Base-by-base conservation (phyloP, 2,797 vertebrate genomes). In the Lithobates pipiens region DNA sequence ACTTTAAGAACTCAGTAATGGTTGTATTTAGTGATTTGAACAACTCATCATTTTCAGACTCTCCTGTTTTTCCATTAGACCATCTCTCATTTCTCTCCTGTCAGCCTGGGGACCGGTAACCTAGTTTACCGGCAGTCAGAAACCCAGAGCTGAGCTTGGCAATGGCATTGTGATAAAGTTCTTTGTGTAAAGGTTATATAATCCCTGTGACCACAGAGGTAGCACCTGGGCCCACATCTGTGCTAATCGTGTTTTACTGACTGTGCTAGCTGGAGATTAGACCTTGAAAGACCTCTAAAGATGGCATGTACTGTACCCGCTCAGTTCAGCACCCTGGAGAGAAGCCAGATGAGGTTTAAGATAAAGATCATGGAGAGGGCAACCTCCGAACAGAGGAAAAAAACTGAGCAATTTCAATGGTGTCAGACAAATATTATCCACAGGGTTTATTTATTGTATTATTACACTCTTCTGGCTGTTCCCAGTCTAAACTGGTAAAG, bases 261-360 rank as follows among this genome's bases (percentile, higher is more conserved):
- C 34, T 16, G 79, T 82, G 18, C 71, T 39, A 50, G 65, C 65
- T 63, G 76, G 69, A 54, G 65, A 84, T 84, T 77, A 77, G 67
- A 77, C 82, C 75, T 69, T 77, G 44, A 77, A 36, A n/a, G 82
- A 57, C 82, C 63, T 83, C 74, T 57, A 25, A 57, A 77, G 71
- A 76, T 77, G 74, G 44, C 29, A 63, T 18, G 72, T 27, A 68
- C 25, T 15, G 27, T 27, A 29, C 82, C 73, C 23, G 42, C 25
- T 57, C 21, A n/a, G 29, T 32, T 57, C 71, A 29, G 71, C 44
- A 18, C 57, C 57, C 61, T 80, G 77, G 61, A 76, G 70, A 72
- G 36, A 27, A 15, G 77, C 84, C 84, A 76, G 61, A 10, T 5
- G 32, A 54, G 74, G 82, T 74, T 83, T 76, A 69, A 9, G 63